Evolutionary conservation across 2,113 vertebrate genomes (phyloP), one percentile per base, ranked within the genome.

Genomic region (Todiramphus saurophagus): DNA sequence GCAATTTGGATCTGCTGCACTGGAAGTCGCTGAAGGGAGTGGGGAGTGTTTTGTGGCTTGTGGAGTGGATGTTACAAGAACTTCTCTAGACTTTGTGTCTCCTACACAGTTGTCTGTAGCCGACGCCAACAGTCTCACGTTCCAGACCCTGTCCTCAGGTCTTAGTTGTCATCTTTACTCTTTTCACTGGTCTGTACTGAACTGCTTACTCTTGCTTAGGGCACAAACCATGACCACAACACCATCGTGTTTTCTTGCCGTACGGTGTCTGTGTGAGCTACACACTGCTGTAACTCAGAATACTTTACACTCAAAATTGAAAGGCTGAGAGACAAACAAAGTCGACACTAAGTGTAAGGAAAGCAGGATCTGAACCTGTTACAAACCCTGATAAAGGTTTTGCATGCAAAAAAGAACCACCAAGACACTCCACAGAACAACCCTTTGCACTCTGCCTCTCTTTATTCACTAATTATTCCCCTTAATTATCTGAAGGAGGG

Each of bases 61-160:
- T 35, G 53, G 73, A 92, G 33, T 91, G 69, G 86, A 94, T 41
- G 60, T 51, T 81, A 70, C 0, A 1, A 87, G 91, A 64, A 60
- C 91, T 72, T 18, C 89, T 78, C 87, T 16, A 97, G 96, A 97
- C 96, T 97, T 39, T 2, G 16, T 82, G 95, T 94, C 96, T 97
- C 96, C 96, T 68, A 4, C 4, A 10, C 93, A 96, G 96, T 93
- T 96, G 95, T 95, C 95, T 11, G 60, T 82, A 93, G 94, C 91
- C 95, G 96, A 96, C 62, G 89, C 67, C 88, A 76, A 58, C 56
- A 82, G 90, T 84, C 77, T 97, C 96, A 95, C 75, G 78, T 97
- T 97, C 89, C 96, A 94, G 73, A 76, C 20, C 82, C 83, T 80
- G 83, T 89, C 77, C 92, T 91, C 94, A 90, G 67, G 44, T 92